Evolutionary conservation across 1,140 invertebrate species (phyloP), one percentile per base, ranked within the genome.

Genomic region (Batillaria attramentaria): DNA sequence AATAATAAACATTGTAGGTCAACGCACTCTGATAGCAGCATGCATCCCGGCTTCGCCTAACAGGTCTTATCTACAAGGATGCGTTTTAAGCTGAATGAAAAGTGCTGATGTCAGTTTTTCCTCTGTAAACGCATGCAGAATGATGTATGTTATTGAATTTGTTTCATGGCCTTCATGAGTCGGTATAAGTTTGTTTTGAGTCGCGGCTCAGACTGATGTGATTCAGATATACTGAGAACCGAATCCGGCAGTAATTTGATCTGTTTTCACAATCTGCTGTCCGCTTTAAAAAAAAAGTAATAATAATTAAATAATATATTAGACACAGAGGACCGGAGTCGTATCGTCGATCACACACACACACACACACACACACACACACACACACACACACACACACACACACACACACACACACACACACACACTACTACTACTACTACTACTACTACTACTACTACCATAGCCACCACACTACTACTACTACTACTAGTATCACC

Each of bases 371-470:
- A 24, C 39, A 41, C 39, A n/a, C 66, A 41, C 39, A 6, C 66
- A 69, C 66, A 20, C 66, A 69, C 66, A 31, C 39, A 42, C 66
- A 10, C 16, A 69, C 35, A 69, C 35, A 69, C 66, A 42, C 4
- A 41, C 66, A 35, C 62, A 35, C 10, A 37, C 31, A 28, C 4
- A 2, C 62, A 28, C 33, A 28, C 57, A 60, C 57, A 35, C 33
- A 37, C 62, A 35, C 62, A 37, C 62, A 8, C 62, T n/a, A 28
- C 57, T 10, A 6, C 20, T 6, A 62, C 57, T 62, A 62, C 20
- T n/a, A 28, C 28, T 62, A 18, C 6, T n/a, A 62, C 13, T 10
- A 6, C 20, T 6, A 13, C 6, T 6, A 16, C 31, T n/a, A 16
- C 6, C 28, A 62, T 62, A 6, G 13, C 8, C 20, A 62, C 5